Percentiles rank a stretch among this genome's conserved stretches.
phyloP scores from a whole-genome alignment of 1,140 invertebrate species.

The Drosophila tristis region DNA sequence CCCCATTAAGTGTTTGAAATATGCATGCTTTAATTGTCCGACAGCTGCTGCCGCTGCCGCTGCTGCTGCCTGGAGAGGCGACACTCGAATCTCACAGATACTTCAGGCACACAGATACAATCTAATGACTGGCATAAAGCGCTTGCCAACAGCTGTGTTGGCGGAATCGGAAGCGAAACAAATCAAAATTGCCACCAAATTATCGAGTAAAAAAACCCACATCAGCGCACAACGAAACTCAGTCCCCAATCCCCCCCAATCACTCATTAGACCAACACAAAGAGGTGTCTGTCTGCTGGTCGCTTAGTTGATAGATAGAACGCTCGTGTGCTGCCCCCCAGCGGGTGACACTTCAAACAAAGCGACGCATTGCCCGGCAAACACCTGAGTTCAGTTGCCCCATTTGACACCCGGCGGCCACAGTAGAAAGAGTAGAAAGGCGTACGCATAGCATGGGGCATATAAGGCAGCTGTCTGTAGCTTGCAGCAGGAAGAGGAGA shows the following conservation, averaged over 20 bases:
- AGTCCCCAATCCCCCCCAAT: conserved; percentile 8
- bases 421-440: too few relatives aligned
- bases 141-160: conserved; percentile 15
- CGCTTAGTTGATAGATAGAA: conserved; percentile 21
- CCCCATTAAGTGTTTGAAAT: conserved; percentile 60
- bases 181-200: conserved; percentile 65
- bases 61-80: conserved; percentile 3
- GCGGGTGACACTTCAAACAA: conserved; percentile 52
- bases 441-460: conserved; percentile 7
- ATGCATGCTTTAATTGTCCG: conserved; percentile 46
- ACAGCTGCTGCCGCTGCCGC: conserved; percentile 37
- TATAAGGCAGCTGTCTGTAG: conserved; percentile 24
- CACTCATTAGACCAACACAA: conserved; percentile 66
- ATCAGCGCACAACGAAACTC: conserved; percentile 43
- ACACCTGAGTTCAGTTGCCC: conserved; percentile 37
- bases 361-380: conserved; percentile 20
- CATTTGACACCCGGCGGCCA: conserved; percentile 26
- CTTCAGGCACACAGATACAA: conserved; percentile 63
- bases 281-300: conserved; percentile 39
- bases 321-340: conserved; percentile 25
- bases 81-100: conserved; percentile 46
- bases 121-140: conserved; percentile 65
- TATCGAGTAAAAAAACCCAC: conserved; percentile 35
- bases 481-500: conserved; percentile 11
- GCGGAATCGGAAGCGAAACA: conserved; percentile 72